phyloP scores from a whole-genome alignment of 2,113 vertebrate genomes.

The Lontra canadensis region DNA sequence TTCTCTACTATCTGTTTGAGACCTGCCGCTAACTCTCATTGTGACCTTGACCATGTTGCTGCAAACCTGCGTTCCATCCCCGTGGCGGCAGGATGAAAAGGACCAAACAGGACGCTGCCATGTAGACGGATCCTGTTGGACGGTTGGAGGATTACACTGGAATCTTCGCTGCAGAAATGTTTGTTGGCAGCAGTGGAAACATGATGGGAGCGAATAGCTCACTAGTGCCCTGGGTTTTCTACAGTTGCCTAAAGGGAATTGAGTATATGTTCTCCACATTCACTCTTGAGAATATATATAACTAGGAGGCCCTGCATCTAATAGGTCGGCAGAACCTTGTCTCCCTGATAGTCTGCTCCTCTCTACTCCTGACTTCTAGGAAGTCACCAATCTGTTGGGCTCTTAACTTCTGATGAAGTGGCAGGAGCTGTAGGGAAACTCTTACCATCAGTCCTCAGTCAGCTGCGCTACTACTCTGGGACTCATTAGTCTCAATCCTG shows the following conservation, averaged over 20 bases:
- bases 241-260: not conserved
- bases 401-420: not conserved
- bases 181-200: not conserved
- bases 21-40: not conserved
- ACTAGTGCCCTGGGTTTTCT: not conserved
- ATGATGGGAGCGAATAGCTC: not conserved
- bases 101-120: not conserved
- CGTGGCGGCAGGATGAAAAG: not conserved
- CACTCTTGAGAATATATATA: not conserved
- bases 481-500: not conserved
- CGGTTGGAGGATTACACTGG: not conserved
- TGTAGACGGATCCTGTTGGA: not conserved
- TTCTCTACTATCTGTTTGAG: not conserved
- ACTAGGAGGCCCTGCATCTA: not conserved
- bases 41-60: not conserved
- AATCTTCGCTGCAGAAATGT: not conserved
- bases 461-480: not conserved
- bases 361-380: not conserved
- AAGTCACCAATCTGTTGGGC: not conserved
- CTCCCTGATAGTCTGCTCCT: not conserved
- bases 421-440: not conserved
- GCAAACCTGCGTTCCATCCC: not conserved
- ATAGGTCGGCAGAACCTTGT: not conserved
- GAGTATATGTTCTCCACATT: not conserved
- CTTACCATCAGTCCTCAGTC: not conserved